A percentile compares a stretch with the other conserved stretches of the same genome.
Evolutionary conservation across 2,888 invertebrate genomes (phyloP).

Genomic region (Julus scanicus): DNA sequence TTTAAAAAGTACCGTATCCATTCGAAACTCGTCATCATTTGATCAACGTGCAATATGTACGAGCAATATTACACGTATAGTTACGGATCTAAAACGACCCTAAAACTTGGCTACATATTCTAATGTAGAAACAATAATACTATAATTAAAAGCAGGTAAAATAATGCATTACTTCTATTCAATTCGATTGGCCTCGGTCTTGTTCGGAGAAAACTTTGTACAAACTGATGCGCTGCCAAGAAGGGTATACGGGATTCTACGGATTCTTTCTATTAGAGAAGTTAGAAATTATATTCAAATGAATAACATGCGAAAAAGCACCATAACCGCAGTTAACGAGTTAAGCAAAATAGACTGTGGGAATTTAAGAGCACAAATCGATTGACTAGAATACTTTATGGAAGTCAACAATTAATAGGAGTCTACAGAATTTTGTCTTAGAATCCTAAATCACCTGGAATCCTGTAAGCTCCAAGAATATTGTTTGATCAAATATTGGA

Average conservation of each 20-base stretch:
- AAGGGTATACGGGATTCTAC: background rate
- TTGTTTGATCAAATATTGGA: too few species aligned
- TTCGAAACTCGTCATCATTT: background rate
- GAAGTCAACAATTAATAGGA: background rate
- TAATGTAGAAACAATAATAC: conserved; percentile 49
- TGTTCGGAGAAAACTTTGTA: background rate
- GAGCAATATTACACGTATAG: background rate
- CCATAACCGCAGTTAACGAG: background rate
- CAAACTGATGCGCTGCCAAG: conserved; percentile 2
- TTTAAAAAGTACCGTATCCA: background rate
- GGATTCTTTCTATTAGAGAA: background rate
- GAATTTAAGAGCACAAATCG: background rate
- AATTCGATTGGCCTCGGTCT: background rate
- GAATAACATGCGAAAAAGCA: background rate
- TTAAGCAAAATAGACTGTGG: background rate
- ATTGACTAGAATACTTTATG: background rate
- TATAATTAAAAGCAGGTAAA: conserved; percentile 41
- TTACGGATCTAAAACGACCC: conserved; percentile 50
- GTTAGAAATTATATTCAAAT: background rate
- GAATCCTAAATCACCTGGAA: background rate
- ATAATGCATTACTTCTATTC: conserved; percentile 4
- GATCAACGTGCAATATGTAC: background rate
- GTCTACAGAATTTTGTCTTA: background rate
- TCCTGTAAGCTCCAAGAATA: background rate
- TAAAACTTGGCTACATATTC: conserved; percentile 30